phyloP scores from a whole-genome alignment of 1,140 invertebrate genomes.

The Archegozetes longisetosus region DNA sequence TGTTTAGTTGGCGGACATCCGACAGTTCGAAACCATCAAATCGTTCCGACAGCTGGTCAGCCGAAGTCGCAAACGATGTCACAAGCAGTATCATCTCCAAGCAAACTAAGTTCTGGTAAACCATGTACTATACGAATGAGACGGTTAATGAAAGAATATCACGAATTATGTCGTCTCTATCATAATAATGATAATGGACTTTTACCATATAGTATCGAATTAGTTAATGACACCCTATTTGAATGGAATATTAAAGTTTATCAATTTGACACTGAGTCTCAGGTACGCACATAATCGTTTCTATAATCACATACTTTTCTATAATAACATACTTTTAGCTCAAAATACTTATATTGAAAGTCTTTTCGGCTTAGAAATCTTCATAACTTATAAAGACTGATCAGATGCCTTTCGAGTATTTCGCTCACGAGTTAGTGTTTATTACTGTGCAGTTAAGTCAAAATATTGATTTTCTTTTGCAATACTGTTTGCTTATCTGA shows the following conservation, averaged over 20 bases:
- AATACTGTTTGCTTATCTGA: neutral
- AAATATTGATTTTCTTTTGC: too few species aligned
- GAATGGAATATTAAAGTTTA: constrained; percentile 81
- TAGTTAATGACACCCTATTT: constrained; percentile 81
- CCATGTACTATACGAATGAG: neutral
- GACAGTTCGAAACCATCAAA: neutral
- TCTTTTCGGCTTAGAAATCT: neutral
- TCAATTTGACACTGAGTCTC: constrained; percentile 61
- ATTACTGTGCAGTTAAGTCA: too few species aligned
- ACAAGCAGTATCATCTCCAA: neutral
- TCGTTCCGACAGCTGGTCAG: neutral
- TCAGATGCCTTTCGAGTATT: too few species aligned
- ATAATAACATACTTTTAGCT: constrained; percentile 38
- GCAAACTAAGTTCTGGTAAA: neutral
- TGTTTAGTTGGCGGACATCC: neutral
- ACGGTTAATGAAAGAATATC: neutral
- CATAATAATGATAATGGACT: neutral
- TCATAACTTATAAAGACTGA: too few species aligned
- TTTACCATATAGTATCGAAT: constrained; percentile 61
- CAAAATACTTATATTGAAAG: too few species aligned
- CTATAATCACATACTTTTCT: constrained; percentile 1
- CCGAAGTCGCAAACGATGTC: too few species aligned
- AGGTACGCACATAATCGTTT: constrained; percentile 32
- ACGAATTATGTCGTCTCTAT: neutral
- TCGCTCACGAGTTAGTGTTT: too few species aligned